These are phyloP conservation scores for Pluvialis apricaria DNA, from an alignment of 2,113 vertebrate genomes.

Conservation along the genomic window DNA sequence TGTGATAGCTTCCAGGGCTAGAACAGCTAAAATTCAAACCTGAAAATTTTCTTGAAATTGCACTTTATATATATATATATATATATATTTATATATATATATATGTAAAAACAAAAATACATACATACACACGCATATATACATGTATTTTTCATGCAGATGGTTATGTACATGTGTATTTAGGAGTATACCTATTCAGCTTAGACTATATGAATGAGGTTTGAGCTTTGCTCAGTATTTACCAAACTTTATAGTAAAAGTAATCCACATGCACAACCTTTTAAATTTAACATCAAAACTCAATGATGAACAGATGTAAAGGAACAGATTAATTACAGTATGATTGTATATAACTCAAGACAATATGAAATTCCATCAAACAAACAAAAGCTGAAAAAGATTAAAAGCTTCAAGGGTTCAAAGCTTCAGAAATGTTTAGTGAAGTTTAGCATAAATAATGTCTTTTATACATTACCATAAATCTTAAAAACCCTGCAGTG, in stretches of 20 bases:
- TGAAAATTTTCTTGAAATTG: not conserved
- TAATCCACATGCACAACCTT: not conserved
- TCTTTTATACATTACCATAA: constrained; percentile 14
- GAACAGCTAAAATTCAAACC: not conserved
- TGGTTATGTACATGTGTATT: not conserved
- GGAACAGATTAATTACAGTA: not conserved
- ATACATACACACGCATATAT: fast-evolving
- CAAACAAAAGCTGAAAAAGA: not conserved
- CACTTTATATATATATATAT: not conserved
- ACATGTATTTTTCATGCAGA: not conserved
- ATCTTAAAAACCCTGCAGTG: constrained; percentile 16
- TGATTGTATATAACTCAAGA: not conserved
- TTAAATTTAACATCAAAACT: not conserved
- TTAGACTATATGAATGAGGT: not conserved
- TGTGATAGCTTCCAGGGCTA: not conserved
- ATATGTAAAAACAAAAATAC: not conserved
- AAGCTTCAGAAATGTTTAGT: constrained; percentile 9
- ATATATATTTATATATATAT: not conserved
- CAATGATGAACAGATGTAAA: not conserved
- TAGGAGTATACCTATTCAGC: not conserved
- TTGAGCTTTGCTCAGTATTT: not conserved
- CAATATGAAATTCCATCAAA: not conserved
- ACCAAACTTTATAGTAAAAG: not conserved
- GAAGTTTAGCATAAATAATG: constrained; percentile 19
- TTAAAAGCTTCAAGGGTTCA: not conserved